phyloP scores from a whole-genome alignment of 2,797 vertebrate species.

The Liasis olivaceus region DNA sequence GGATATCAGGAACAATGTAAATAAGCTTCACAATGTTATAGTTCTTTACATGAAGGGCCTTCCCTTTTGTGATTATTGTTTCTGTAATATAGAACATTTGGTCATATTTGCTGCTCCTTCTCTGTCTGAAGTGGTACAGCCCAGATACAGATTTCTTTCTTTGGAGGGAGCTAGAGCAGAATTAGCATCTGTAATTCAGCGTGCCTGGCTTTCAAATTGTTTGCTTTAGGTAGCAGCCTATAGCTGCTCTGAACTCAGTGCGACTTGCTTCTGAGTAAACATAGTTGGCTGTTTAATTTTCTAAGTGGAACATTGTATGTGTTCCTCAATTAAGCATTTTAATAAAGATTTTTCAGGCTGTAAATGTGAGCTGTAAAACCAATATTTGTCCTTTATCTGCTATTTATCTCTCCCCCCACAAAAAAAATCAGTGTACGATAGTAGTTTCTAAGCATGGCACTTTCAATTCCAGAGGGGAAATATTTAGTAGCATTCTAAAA shows the following conservation, averaged over 20 bases:
- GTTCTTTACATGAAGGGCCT: neutral
- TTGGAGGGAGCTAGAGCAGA: neutral
- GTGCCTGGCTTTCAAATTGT: neutral
- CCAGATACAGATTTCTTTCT: neutral
- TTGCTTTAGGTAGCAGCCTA: neutral
- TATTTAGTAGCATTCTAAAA: slow-evolving; percentile 41
- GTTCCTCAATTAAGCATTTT: slow-evolving; percentile 25
- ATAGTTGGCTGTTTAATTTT: neutral
- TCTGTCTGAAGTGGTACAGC: neutral
- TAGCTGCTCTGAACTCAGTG: neutral
- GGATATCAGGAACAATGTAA: neutral
- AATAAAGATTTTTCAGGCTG: slow-evolving; percentile 24
- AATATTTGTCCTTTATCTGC: slow-evolving; percentile 38
- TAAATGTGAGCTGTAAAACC: slow-evolving; percentile 19
- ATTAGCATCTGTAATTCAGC: neutral
- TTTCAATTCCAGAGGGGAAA: slow-evolving; percentile 35
- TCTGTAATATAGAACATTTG: neutral
- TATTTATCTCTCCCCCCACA: slow-evolving; percentile 27
- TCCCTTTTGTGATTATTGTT: neutral
- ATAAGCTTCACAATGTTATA: neutral
- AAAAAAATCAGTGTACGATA: slow-evolving; percentile 22
- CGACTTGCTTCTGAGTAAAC: neutral
- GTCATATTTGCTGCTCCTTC: neutral
- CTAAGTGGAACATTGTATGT: neutral
- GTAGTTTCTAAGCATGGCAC: slow-evolving; percentile 32